Base-by-base conservation (phyloP, 2,888 invertebrate genomes). In the Stenurella melanura region DNA sequence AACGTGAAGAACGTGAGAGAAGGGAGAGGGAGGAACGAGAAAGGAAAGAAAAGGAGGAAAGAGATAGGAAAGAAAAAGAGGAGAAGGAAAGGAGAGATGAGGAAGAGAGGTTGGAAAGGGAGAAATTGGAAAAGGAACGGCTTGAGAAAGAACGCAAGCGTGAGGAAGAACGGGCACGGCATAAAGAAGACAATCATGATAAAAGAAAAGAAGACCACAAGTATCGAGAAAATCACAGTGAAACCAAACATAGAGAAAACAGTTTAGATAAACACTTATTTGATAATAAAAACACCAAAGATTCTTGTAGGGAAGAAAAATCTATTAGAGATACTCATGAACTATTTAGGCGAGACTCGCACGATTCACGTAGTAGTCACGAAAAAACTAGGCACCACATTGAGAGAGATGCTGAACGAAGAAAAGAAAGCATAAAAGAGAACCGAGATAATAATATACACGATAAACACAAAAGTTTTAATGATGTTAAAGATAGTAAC, bases 181-280 rank as follows among this genome's bases (percentile, higher is more conserved):
- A 86, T 82, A 89, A 88, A 87, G 87, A 89, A 73, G 88, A 89
- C 87, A 88, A 89, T 87, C 88, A 89, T 79, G 86, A 89, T 58
- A 87, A 89, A 80, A 89, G 90, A 57, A 90, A 90, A 85, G 91
- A 92, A 75, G 91, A 91, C 81, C 90, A 91, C 79, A 81, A 89
- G 85, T 91, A 91, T 89, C 86, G 89, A 90, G 92, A 92, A 75
- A 91, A 90, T 87, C 90, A 91, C 84, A 91, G 86, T 81, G 88
- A 88, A 75, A 82, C 73, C 61, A 87, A 86, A 82, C 86, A 87
- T 80, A 86, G 83, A 81, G 87, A 88, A 77, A 85, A 84, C 73
- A 84, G 82, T 67, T 90, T 87, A 87, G 83, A 83, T 79, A 82
- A 88, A 78, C 78, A 82, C 73, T 61, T 77, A 66, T 56, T 68